These are phyloP conservation scores for Pseudomyrmex pallidus DNA, from an alignment of 1,140 invertebrate species.

Conservation along the genomic window DNA sequence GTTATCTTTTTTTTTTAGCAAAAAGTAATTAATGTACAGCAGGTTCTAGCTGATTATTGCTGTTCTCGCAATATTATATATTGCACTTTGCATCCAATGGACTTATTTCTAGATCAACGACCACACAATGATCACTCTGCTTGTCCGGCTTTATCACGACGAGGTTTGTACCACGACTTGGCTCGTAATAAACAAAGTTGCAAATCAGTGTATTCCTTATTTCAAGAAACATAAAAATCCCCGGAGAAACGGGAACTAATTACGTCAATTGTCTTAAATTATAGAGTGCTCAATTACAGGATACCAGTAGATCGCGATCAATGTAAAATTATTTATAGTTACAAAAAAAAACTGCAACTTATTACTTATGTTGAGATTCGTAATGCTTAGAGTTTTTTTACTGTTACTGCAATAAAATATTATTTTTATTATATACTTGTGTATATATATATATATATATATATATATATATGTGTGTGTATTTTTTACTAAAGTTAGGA, in stretches of 20 bases:
- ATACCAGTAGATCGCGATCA: not conserved
- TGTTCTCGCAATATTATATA: not conserved
- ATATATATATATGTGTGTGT: too few relatives aligned
- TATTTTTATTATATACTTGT: too few relatives aligned
- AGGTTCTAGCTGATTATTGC: too few relatives aligned
- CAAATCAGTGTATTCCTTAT: not conserved
- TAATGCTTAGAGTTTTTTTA: not conserved
- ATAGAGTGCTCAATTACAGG: not conserved
- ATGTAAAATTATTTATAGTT: not conserved
- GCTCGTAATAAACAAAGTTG: slow-evolving; percentile 11
- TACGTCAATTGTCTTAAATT: not conserved
- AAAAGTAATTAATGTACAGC: too few relatives aligned
- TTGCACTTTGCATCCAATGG: slow-evolving; percentile 33
- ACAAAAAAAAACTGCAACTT: not conserved
- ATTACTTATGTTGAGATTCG: not conserved
- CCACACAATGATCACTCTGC: slow-evolving; percentile 8
- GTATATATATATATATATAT: too few relatives aligned
- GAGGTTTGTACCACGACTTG: not conserved
- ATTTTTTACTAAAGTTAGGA: too few relatives aligned
- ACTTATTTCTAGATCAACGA: slow-evolving; percentile 32
- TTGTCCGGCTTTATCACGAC: not conserved
- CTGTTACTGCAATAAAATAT: too few relatives aligned
- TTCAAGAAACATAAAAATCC: slow-evolving; percentile 8
- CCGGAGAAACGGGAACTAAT: not conserved
- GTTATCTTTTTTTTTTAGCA: too few relatives aligned